Conservation (phyloP, 2,888 invertebrate species). For the Carabus problematicus region DNA sequence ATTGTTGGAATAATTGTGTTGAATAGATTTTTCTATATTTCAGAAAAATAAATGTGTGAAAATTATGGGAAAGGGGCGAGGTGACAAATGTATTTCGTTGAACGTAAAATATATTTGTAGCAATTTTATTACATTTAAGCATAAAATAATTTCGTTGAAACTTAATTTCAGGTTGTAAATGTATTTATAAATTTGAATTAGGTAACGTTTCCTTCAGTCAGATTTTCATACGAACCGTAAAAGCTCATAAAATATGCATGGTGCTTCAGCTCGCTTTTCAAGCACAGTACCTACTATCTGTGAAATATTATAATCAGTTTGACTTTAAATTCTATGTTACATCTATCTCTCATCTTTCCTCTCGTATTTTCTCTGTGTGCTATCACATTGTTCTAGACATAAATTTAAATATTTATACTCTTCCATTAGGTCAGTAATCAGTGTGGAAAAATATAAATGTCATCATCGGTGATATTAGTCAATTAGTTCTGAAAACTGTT, state of each 20-base stretch:
- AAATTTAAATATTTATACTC: not conserved
- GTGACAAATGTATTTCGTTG: no score
- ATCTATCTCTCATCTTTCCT: slow-evolving; percentile 16
- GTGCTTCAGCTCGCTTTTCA: slow-evolving; percentile 34
- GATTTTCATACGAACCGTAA: slow-evolving; percentile 42
- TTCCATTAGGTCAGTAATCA: not conserved
- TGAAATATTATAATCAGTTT: slow-evolving; percentile 41
- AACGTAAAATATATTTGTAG: not conserved
- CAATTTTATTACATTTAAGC: slow-evolving; percentile 18
- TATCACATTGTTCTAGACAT: no score
- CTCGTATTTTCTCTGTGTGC: not conserved
- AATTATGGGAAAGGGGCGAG: no score
- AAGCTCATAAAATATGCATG: slow-evolving; percentile 42
- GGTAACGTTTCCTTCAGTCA: slow-evolving; percentile 29
- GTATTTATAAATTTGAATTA: slow-evolving; percentile 41
- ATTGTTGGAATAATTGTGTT: not conserved
- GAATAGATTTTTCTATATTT: not conserved
- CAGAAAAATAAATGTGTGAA: not conserved
- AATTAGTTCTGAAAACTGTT: no score
- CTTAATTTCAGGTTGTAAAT: slow-evolving; percentile 33
- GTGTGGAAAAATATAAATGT: not conserved
- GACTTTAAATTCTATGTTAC: slow-evolving; percentile 32
- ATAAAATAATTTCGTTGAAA: slow-evolving; percentile 36
- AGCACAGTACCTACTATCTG: slow-evolving; percentile 30
- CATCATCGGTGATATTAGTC: no score